Evolutionary conservation across 1,140 invertebrate species (phyloP).

Genomic region (Caenorhabditis remanei): DNA sequence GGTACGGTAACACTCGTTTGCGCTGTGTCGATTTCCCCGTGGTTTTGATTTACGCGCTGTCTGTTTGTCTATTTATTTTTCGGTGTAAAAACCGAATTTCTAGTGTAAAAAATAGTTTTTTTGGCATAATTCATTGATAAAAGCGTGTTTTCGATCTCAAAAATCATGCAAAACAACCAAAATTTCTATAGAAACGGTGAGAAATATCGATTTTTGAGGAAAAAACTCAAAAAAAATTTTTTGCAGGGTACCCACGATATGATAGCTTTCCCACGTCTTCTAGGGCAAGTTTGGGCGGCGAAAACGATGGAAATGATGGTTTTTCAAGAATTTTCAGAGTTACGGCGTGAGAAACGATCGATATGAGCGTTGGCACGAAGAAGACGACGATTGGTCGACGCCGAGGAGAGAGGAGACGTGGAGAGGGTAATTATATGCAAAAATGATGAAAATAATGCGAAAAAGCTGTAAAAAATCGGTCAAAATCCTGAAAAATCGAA

Average conservation of each 20-base stretch:
- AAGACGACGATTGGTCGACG: not conserved
- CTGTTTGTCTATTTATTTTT: not conserved
- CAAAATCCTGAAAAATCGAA: not conserved
- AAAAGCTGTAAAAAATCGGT: not conserved
- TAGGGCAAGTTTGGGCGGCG: not conserved
- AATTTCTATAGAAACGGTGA: not conserved
- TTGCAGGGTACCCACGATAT: not conserved
- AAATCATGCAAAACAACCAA: not conserved
- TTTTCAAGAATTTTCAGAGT: not conserved
- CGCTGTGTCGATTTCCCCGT: not conserved
- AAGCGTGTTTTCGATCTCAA: not conserved
- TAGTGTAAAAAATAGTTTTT: not conserved
- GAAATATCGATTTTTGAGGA: not conserved
- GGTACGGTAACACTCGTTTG: conserved; percentile 49
- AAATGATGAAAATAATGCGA: not conserved
- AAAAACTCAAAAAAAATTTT: not conserved
- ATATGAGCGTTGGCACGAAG: not conserved
- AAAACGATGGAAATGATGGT: not conserved
- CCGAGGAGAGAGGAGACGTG: not conserved
- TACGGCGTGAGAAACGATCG: not conserved
- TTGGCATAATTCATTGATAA: not conserved
- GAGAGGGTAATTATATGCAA: not conserved
- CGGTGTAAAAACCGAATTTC: not conserved
- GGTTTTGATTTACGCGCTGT: conserved; percentile 27
- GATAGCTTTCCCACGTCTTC: not conserved